Percentiles rank a stretch among this genome's conserved stretches.
phyloP scores from a whole-genome alignment of 2,888 invertebrate genomes.

The Pomacea canaliculata region DNA sequence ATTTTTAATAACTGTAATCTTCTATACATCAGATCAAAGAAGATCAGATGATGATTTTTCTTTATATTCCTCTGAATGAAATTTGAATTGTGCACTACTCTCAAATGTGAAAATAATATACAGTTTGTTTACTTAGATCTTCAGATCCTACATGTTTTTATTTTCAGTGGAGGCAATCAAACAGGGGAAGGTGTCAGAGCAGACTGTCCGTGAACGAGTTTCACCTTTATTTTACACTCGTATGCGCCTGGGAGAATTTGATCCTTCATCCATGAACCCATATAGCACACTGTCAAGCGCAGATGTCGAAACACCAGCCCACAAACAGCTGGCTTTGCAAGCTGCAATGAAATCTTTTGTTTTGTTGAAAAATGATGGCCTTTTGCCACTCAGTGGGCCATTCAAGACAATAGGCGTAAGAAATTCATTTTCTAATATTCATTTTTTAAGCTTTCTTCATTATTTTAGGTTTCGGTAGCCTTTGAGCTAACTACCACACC shows the following conservation, averaged over 20 bases:
- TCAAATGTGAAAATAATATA: too few species aligned
- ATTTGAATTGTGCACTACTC: too few species aligned
- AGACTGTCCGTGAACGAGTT: slow-evolving; percentile 32
- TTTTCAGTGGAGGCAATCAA: slow-evolving; percentile 33
- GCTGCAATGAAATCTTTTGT: slow-evolving; percentile 62
- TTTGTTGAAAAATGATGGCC: slow-evolving; percentile 52
- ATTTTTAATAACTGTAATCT: too few species aligned
- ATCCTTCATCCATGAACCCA: slow-evolving; percentile 49
- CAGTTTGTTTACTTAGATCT: too few species aligned
- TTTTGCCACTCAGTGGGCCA: slow-evolving; percentile 39
- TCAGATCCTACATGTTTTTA: not conserved
- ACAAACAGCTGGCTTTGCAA: slow-evolving; percentile 45
- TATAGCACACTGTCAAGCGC: slow-evolving; percentile 42
- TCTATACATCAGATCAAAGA: too few species aligned
- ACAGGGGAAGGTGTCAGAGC: slow-evolving; percentile 34
- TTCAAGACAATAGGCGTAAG: slow-evolving; percentile 30
- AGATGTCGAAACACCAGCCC: slow-evolving; percentile 46
- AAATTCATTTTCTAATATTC: not conserved
- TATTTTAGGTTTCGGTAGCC: too few species aligned
- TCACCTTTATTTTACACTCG: slow-evolving; percentile 46
- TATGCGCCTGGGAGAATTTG: slow-evolving; percentile 49
- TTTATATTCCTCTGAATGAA: too few species aligned
- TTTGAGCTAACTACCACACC: too few species aligned
- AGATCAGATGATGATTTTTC: too few species aligned
- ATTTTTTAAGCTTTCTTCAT: too few species aligned